Evolutionary conservation across 1,140 invertebrate genomes (phyloP).

Genomic region (Drosophila eugracilis): DNA sequence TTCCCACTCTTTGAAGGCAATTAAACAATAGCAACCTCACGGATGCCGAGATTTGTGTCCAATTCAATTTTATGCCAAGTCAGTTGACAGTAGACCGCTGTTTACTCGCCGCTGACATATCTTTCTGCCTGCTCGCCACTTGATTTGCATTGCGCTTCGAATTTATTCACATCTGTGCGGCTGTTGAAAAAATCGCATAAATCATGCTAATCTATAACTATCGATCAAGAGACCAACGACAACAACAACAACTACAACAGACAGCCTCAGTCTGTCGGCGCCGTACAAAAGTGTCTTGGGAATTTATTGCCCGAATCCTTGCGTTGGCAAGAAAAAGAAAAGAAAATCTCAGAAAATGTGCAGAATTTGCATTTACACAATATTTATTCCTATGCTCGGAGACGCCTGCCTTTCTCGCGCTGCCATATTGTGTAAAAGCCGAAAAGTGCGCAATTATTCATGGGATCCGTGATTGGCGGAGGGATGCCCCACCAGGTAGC

Average conservation of each 20-base stretch:
- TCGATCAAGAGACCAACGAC: slow-evolving; percentile 58
- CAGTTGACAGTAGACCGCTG: slow-evolving; percentile 33
- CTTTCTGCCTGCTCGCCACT: slow-evolving; percentile 38
- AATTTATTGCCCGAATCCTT: slow-evolving; percentile 74
- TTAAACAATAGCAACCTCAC: slow-evolving; percentile 16
- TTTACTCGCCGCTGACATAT: slow-evolving; percentile 17
- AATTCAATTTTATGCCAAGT: slow-evolving; percentile 28
- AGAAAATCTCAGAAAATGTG: slow-evolving; percentile 50
- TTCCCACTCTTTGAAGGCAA: not conserved
- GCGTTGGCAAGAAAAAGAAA: slow-evolving; percentile 31
- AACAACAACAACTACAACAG: slow-evolving; percentile 20
- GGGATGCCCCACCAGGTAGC: slow-evolving; percentile 23
- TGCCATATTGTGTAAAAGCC: slow-evolving; percentile 27
- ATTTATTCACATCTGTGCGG: slow-evolving; percentile 59
- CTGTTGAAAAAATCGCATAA: slow-evolving; percentile 57
- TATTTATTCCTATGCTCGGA: slow-evolving; percentile 27
- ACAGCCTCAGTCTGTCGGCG: slow-evolving; percentile 36
- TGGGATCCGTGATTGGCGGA: slow-evolving; percentile 47
- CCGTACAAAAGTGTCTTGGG: slow-evolving; percentile 66
- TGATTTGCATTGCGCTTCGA: slow-evolving; percentile 69
- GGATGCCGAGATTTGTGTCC: slow-evolving; percentile 10
- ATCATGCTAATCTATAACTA: slow-evolving; percentile 78
- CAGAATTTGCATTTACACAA: slow-evolving; percentile 53
- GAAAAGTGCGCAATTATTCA: slow-evolving; percentile 74
- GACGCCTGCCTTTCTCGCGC: slow-evolving; percentile 13